phyloP scores from a whole-genome alignment of 1,140 invertebrate genomes.

The Ladona fulva region DNA sequence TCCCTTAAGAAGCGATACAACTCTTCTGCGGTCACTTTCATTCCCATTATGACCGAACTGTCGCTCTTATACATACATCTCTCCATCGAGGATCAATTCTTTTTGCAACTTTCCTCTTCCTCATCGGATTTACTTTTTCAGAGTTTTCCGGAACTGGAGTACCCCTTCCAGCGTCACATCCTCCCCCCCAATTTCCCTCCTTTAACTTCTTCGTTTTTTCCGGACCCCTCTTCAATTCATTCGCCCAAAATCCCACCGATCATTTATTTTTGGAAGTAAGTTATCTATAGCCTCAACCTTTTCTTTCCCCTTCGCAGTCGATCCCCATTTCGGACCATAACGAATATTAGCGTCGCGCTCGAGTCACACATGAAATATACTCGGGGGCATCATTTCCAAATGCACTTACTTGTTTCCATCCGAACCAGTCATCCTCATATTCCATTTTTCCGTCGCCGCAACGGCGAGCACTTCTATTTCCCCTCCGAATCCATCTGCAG shows the following conservation, averaged over 20 bases:
- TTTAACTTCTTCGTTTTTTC: background rate
- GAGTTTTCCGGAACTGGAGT: too few species aligned
- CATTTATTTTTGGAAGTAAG: background rate
- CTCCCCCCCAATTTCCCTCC: background rate
- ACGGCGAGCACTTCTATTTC: background rate
- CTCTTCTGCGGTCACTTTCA: too few species aligned
- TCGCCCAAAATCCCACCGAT: background rate
- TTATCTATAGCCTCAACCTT: background rate
- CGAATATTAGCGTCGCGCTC: background rate
- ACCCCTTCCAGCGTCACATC: background rate
- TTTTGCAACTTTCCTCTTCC: too few species aligned
- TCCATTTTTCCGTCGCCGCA: background rate
- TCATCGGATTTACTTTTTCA: too few species aligned
- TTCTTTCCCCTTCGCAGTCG: background rate
- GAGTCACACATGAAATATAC: constrained; percentile 6
- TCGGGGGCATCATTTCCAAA: background rate
- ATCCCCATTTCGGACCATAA: background rate
- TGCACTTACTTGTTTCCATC: constrained; percentile 9
- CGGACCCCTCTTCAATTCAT: background rate
- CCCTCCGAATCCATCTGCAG: background rate
- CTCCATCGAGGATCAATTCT: too few species aligned
- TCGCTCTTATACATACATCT: too few species aligned
- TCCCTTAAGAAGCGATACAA: too few species aligned
- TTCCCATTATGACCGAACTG: too few species aligned
- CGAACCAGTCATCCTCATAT: constrained; percentile 4